Evolutionary conservation across 2,888 invertebrate species (phyloP).

Genomic region (Cheilosia vulpina): DNA sequence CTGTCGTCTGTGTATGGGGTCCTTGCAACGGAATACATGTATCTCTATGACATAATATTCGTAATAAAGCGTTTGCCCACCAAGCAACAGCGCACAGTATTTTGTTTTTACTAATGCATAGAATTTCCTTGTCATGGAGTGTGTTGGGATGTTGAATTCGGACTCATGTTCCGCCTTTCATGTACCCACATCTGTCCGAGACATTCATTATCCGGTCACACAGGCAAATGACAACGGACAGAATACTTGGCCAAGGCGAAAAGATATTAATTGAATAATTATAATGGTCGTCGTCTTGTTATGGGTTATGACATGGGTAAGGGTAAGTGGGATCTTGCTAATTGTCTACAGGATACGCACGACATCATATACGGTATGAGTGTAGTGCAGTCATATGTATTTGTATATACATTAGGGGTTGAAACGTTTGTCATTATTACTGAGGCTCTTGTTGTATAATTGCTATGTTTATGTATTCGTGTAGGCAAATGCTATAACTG

Average conservation of each 20-base stretch:
- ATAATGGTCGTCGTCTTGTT: conserved; percentile 76
- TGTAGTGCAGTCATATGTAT: conserved; percentile 29
- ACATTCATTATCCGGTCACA: conserved; percentile 75
- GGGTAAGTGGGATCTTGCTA: conserved; percentile 71
- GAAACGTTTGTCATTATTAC: conserved; percentile 63
- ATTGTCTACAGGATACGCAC: conserved; percentile 74
- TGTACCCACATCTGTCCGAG: conserved; percentile 75
- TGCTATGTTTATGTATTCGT: background rate
- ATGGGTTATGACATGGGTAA: conserved; percentile 73
- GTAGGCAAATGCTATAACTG: conserved; percentile 58
- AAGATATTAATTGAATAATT: conserved; percentile 78
- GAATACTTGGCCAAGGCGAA: conserved; percentile 69
- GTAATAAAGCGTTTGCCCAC: conserved; percentile 57
- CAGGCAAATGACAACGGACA: conserved; percentile 75
- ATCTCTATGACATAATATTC: conserved; percentile 64
- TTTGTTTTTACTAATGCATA: conserved; percentile 57
- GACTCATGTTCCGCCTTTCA: conserved; percentile 66
- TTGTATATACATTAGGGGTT: conserved; percentile 25
- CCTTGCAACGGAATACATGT: conserved; percentile 24
- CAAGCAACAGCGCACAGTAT: conserved; percentile 33
- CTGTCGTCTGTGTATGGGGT: background rate
- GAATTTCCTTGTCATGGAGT: conserved; percentile 54
- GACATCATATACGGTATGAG: conserved; percentile 56
- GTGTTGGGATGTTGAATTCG: conserved; percentile 49
- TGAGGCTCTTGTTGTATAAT: conserved; percentile 45